Evolutionary conservation across 1,140 invertebrate species (phyloP).

Genomic region (Dolichoris vasculosae): DNA sequence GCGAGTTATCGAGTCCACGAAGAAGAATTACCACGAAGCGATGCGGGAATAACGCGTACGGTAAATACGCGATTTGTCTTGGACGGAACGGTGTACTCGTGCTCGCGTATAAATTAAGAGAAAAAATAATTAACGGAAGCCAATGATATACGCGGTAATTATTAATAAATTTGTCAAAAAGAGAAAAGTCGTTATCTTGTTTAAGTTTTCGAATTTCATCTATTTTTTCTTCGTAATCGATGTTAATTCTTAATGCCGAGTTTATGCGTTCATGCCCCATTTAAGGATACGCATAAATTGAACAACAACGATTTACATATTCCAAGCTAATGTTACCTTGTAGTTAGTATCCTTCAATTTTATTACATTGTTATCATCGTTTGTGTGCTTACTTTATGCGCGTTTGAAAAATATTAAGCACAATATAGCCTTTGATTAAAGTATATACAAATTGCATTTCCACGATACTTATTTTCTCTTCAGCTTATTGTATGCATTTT

Average conservation of each 20-base stretch:
- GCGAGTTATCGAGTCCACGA: background rate
- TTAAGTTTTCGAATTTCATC: background rate
- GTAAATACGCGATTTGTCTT: background rate
- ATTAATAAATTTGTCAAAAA: background rate
- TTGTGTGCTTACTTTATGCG: background rate
- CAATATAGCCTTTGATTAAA: constrained; percentile 25
- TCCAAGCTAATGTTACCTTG: constrained; percentile 1
- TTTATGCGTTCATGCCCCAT: background rate
- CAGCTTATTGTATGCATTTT: background rate
- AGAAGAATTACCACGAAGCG: background rate
- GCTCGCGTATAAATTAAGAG: background rate
- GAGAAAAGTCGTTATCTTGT: background rate
- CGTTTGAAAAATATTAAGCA: background rate
- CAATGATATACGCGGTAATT: background rate
- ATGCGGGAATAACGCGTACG: background rate
- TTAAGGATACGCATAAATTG: constrained; percentile 7
- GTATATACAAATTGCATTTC: constrained; percentile 1
- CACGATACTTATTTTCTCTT: constrained; percentile 8
- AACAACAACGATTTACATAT: constrained; percentile 18
- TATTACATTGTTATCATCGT: constrained; percentile 29
- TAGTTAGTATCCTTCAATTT: constrained; percentile 25
- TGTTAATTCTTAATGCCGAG: background rate
- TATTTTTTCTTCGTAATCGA: background rate
- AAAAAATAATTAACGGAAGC: background rate
- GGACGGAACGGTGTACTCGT: background rate